Percentiles rank a stretch among this genome's conserved stretches.
Evolutionary conservation across 1,140 invertebrate species (phyloP).

Genomic region (Calosoma granatense): DNA sequence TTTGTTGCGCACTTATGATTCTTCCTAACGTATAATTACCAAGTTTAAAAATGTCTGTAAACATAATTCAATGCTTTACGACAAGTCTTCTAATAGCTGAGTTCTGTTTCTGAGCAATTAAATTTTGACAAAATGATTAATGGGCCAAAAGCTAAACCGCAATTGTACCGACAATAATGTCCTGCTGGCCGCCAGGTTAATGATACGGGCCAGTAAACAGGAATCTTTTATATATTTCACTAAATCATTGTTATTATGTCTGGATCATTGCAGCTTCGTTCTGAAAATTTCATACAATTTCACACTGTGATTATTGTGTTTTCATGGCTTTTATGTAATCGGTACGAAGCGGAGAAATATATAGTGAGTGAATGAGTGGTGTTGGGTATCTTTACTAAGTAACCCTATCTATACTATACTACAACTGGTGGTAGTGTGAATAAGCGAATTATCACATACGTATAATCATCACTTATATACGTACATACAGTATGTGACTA

Average conservation of each 20-base stretch:
- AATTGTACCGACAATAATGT: constrained; percentile 14
- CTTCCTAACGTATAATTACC: constrained; percentile 2
- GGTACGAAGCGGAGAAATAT: too few species aligned
- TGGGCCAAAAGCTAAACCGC: constrained; percentile 18
- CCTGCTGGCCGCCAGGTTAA: constrained; percentile 13
- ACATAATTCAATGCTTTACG: constrained; percentile 5
- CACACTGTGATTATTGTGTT: constrained; percentile 8
- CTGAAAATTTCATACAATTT: constrained; percentile 7
- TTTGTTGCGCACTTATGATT: background rate
- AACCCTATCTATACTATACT: too few species aligned
- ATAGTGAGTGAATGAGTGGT: too few species aligned
- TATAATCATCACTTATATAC: too few species aligned
- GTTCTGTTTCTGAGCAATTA: constrained; percentile 19
- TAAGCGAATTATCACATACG: too few species aligned
- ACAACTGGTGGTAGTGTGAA: too few species aligned
- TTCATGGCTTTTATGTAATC: background rate
- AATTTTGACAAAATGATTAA: constrained; percentile 25
- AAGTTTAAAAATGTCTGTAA: constrained; percentile 3
- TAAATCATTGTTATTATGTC: constrained; percentile 23
- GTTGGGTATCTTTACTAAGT: too few species aligned
- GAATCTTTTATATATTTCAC: constrained; percentile 9
- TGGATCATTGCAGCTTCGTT: constrained; percentile 13
- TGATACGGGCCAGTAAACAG: constrained; percentile 16
- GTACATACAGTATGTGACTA: too few species aligned
- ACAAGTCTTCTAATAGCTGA: constrained; percentile 4